Evolutionary conservation across 2,113 vertebrate genomes (phyloP), one percentile per base, ranked within the genome.

Genomic region (Oncorhynchus gorbuscha): DNA sequence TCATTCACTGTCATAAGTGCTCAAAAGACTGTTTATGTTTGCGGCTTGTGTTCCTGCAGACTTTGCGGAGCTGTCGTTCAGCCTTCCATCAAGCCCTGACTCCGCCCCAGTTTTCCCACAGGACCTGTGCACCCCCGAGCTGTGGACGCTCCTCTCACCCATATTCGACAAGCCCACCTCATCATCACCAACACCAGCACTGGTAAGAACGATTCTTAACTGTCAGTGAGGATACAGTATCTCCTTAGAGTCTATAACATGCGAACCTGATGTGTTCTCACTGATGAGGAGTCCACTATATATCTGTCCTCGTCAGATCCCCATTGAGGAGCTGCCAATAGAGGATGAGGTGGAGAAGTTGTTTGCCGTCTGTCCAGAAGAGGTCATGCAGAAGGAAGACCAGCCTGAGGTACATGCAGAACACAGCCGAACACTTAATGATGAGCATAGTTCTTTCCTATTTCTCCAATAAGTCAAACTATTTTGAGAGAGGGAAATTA

Each of bases 111-210:
- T 90, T 11, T 85, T 90, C 73, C 96, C 95, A 20, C 88, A 94
- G 72, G 92, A 95, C 1, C 92, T 96, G 77, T 96, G 95, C 76
- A 93, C 91, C 11, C 95, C 95, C 0, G 92, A 93, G 67, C 94
- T 97, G 49, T 90, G 88, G 13, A 87, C 87, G 24, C 94, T 96
- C 30, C 93, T 97, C 55, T 88, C 92, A 0, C 95, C 95, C 72
- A 96, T 97, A 84, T 94, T 97, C 48, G 93, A 94, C 81, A 49
- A 69, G 55, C 0, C 64, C 28, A 71, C 73, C n/a, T 75, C 84
- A 4, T 73, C 72, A 0, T 13, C 58, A 1, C 80, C 79, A 1
- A 72, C 79, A 2, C 13, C 78, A 30, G 7, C 70, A 16, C 62
- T 14, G 26, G 90, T 91, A 82, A 83, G 83, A 32, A 5, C 1